Evolutionary conservation across 2,888 invertebrate species (phyloP).

Genomic region (Lochmaea crataegi): DNA sequence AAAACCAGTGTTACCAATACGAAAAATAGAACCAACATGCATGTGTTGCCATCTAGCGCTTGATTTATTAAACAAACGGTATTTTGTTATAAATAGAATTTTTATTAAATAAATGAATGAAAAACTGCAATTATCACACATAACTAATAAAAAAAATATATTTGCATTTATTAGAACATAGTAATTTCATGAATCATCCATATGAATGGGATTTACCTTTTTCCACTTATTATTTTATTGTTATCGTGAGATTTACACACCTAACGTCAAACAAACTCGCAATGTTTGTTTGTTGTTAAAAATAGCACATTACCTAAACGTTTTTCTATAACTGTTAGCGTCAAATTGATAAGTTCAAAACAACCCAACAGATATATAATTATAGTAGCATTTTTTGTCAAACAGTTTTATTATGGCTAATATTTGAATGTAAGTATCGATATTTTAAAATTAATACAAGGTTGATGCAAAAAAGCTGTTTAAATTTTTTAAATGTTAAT

Average conservation of each 20-base stretch:
- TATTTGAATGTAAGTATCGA: too few relatives aligned
- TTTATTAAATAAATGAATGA: not conserved
- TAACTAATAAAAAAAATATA: not conserved
- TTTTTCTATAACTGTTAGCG: not conserved
- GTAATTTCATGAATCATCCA: slow-evolving; percentile 3
- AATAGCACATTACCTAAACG: slow-evolving; percentile 5
- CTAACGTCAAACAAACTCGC: not conserved
- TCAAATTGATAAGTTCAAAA: too few relatives aligned
- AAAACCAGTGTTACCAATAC: too few relatives aligned
- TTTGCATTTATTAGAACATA: not conserved
- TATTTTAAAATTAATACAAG: too few relatives aligned
- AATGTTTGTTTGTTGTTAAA: not conserved
- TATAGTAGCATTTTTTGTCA: too few relatives aligned
- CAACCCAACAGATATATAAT: too few relatives aligned
- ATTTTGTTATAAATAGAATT: not conserved
- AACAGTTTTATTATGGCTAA: too few relatives aligned
- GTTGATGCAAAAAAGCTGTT: too few relatives aligned
- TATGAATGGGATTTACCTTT: slow-evolving; percentile 12
- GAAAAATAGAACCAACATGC: too few relatives aligned
- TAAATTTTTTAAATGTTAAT: too few relatives aligned
- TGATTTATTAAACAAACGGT: not conserved
- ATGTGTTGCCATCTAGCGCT: not conserved
- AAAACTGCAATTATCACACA: not conserved
- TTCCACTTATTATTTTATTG: slow-evolving; percentile 2
- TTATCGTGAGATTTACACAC: slow-evolving; percentile 11